phyloP scores from a whole-genome alignment of 2,888 invertebrate genomes.

The Tenthredo scrophulariae region DNA sequence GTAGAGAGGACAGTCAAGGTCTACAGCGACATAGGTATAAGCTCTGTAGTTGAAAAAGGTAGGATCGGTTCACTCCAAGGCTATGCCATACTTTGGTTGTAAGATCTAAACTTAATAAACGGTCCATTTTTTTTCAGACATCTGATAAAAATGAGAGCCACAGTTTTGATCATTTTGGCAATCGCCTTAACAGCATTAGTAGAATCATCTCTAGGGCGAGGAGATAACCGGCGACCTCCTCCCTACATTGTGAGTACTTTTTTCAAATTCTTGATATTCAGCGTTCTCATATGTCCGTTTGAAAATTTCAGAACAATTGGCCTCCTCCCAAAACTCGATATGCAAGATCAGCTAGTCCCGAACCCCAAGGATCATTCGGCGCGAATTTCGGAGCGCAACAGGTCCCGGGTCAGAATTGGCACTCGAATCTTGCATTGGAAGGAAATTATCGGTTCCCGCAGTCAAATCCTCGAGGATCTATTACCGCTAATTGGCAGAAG shows the following conservation, averaged over 20 bases:
- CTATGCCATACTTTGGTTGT: neutral
- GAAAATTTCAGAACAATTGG: slow-evolving; percentile 14
- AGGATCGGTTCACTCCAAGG: neutral
- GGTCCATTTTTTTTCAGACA: neutral
- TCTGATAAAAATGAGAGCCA: neutral
- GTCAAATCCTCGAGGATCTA: slow-evolving; percentile 7
- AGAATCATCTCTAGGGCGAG: neutral
- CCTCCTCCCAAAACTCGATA: slow-evolving; percentile 32
- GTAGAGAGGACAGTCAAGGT: neutral
- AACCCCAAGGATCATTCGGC: slow-evolving; percentile 34
- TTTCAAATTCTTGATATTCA: neutral
- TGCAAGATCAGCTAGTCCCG: slow-evolving; percentile 27
- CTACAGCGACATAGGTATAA: neutral
- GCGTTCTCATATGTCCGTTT: neutral
- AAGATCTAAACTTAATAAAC: neutral
- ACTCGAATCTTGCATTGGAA: neutral
- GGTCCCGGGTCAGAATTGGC: neutral
- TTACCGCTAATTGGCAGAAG: slow-evolving; percentile 1
- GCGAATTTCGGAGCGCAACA: slow-evolving; percentile 36
- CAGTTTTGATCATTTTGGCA: slow-evolving; percentile 12
- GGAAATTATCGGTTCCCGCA: slow-evolving; percentile 28
- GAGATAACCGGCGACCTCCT: slow-evolving; percentile 18
- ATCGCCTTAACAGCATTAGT: slow-evolving; percentile 8
- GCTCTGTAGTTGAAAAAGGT: neutral
- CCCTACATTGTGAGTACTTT: slow-evolving; percentile 30